Evolutionary conservation across 2,888 invertebrate genomes (phyloP), one percentile per base, ranked within the genome.

Genomic region (Aphelenchoides bicaudatus): DNA sequence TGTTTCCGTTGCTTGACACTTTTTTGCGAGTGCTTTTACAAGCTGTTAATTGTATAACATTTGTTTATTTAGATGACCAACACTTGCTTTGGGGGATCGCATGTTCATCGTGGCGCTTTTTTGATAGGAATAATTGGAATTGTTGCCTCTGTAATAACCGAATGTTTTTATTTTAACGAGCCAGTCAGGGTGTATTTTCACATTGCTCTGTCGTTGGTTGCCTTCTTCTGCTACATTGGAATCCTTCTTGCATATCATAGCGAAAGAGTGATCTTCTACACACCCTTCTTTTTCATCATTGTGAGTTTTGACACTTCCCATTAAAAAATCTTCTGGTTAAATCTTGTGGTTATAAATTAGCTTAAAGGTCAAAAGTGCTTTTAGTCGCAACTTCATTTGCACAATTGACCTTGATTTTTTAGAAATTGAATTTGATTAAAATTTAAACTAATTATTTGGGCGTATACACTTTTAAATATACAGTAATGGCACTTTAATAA

Each of bases 31-130:
- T n/a, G n/a, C n/a, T n/a, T n/a, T n/a, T n/a, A n/a, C n/a, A n/a
- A n/a, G n/a, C n/a, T n/a, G n/a, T n/a, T n/a, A n/a, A n/a, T n/a
- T n/a, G n/a, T n/a, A n/a, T n/a, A n/a, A n/a, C n/a, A n/a, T n/a
- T n/a, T n/a, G n/a, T n/a, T 34, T 10, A 10, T 34, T 34, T 34
- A 34, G 43, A 43, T 43, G 43, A 10, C 43, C 21, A 43, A 43
- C 43, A 19, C 43, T 6, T 43, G 6, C 23, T 21, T 43, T 43
- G 43, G 43, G 25, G 34, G 34, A 13, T 25, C 16, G 43, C 43
- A 43, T 21, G 43, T 43, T 43, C 43, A 43, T n/a, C 43, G 43
- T 6, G 43, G 8, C 6, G 10, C 16, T 43, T 43, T 43, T n/a
- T 21, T 43, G 43, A 6, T 43, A 8, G 6, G 21, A 21, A n/a